Evolutionary conservation across 2,888 invertebrate species (phyloP).

Genomic region (Cetonia aurata): DNA sequence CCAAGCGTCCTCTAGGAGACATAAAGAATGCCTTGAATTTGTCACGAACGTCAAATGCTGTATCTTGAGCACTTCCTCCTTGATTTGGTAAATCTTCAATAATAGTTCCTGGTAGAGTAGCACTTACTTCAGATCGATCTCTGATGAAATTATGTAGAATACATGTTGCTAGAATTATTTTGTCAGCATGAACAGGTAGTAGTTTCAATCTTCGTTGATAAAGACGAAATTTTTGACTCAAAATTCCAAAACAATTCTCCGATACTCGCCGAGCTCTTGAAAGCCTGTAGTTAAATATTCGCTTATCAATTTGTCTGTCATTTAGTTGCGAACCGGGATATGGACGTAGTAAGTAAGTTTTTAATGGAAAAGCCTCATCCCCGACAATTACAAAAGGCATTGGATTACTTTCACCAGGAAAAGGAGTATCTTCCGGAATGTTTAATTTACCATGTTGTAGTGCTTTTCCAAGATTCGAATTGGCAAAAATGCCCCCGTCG

Average conservation of each 20-base stretch:
- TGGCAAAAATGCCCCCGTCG: constrained; percentile 54
- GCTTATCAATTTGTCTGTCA: not conserved
- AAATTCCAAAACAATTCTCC: constrained; percentile 42
- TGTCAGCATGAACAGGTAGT: constrained; percentile 31
- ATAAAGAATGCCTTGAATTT: constrained; percentile 27
- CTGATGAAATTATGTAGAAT: constrained; percentile 34
- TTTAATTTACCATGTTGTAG: constrained; percentile 29
- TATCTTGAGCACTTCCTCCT: constrained; percentile 31
- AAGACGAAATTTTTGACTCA: constrained; percentile 38
- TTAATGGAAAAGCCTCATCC: constrained; percentile 54
- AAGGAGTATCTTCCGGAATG: constrained; percentile 22
- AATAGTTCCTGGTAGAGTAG: constrained; percentile 18
- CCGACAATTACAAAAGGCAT: constrained; percentile 54
- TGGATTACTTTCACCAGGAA: constrained; percentile 37
- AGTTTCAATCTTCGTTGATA: constrained; percentile 39
- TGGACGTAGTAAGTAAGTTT: constrained; percentile 48
- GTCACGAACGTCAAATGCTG: constrained; percentile 27
- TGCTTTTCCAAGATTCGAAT: constrained; percentile 38
- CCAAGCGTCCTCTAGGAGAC: constrained; percentile 18
- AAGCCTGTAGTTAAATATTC: constrained; percentile 37
- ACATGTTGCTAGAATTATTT: constrained; percentile 36
- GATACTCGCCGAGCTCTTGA: constrained; percentile 30
- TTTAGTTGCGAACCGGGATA: constrained; percentile 46
- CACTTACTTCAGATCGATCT: constrained; percentile 15
- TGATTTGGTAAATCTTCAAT: constrained; percentile 22